Conservation (phyloP, 2,797 vertebrate species). For the Schizothorax lantsangensis region DNA sequence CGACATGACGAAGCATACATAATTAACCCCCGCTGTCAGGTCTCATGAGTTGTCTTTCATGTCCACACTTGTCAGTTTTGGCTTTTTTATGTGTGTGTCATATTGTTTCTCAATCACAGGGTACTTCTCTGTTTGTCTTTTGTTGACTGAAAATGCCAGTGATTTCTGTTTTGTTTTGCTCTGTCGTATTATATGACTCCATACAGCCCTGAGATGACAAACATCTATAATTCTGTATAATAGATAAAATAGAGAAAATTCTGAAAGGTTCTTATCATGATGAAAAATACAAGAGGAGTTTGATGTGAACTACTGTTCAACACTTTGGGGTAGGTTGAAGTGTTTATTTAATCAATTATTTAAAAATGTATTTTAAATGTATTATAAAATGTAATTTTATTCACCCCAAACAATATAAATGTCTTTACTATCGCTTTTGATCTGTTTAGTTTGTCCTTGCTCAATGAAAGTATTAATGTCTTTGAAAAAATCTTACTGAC, state of each 20-base stretch:
- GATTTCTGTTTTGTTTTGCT: background rate
- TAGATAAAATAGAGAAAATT: background rate
- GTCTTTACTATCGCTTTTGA: background rate
- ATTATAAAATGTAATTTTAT: background rate
- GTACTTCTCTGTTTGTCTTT: background rate
- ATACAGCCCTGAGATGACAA: background rate
- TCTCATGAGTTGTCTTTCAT: conserved; percentile 69
- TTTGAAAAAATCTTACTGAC: background rate
- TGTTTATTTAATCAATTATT: background rate
- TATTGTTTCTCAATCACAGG: conserved; percentile 47
- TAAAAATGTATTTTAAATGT: background rate
- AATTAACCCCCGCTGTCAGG: conserved; percentile 74
- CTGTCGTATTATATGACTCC: background rate
- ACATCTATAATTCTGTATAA: background rate
- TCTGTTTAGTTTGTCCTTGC: background rate
- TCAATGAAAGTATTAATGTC: background rate
- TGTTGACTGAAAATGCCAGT: background rate
- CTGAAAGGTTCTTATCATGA: background rate
- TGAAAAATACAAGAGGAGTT: background rate
- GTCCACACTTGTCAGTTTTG: conserved; percentile 71
- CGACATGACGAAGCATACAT: conserved; percentile 71
- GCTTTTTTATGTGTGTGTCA: conserved; percentile 61
- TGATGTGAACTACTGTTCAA: background rate
- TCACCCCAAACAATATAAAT: background rate
- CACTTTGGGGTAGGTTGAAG: background rate